phyloP scores from a whole-genome alignment of 1,140 invertebrate genomes.

The Akabosia matsudoensis region DNA sequence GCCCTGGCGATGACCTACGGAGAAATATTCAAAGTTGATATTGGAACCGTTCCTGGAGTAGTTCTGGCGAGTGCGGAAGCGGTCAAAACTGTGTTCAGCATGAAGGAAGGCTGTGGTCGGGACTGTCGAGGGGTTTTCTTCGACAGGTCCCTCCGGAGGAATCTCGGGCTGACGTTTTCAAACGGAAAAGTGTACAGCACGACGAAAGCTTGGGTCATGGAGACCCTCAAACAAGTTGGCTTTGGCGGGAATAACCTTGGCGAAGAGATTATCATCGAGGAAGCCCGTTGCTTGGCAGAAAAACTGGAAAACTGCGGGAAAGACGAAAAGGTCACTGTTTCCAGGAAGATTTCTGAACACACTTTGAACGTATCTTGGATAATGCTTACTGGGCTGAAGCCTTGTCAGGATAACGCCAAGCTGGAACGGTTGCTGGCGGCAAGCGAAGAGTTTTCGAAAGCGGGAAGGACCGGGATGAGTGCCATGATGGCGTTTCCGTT shows the following conservation, averaged over 20 bases:
- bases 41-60: background rate
- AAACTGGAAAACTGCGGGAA: background rate
- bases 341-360: too few relatives aligned
- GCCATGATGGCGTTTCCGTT: conserved; percentile 55
- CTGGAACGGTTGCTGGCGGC: background rate
- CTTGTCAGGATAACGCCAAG: conserved; percentile 13
- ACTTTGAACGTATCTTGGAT: conserved; percentile 25
- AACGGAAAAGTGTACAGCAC: background rate
- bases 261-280: conserved; percentile 17
- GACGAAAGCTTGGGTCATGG: background rate
- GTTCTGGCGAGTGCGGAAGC: background rate
- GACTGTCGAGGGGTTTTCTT: conserved; percentile 15
- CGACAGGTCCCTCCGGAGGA: conserved; percentile 11
- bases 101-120: background rate
- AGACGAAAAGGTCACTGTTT: too few relatives aligned
- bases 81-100: background rate
- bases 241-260: conserved; percentile 16
- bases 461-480: background rate
- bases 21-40: background rate
- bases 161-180: conserved; percentile 14
- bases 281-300: conserved; percentile 4
- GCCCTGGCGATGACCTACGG: background rate
- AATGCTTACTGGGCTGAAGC: conserved; percentile 24
- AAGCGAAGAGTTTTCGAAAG: conserved; percentile 6
- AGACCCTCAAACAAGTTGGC: conserved; percentile 14